These are phyloP conservation scores for Macquaria australasica DNA, from an alignment of 2,113 vertebrate genomes.

Conservation along the genomic window DNA sequence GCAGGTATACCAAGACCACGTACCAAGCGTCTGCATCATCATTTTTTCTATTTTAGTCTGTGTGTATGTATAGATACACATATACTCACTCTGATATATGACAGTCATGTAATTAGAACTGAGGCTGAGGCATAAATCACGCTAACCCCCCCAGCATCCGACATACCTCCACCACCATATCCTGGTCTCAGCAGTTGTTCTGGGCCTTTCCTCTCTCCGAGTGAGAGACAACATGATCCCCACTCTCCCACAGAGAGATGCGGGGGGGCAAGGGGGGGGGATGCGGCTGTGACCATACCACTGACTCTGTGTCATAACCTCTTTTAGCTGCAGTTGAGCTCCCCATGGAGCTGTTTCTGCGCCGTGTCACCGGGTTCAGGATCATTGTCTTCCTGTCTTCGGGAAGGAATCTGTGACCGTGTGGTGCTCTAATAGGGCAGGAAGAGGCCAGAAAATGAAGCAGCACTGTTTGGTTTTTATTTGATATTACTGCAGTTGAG, in stretches of 20 bases:
- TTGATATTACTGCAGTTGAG: background rate
- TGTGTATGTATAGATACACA: background rate
- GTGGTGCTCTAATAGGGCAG: background rate
- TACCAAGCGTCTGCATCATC: slow-evolving; percentile 19
- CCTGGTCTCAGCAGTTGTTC: slow-evolving; percentile 50
- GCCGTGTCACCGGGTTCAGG: slow-evolving; percentile 70
- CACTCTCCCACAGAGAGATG: slow-evolving; percentile 56
- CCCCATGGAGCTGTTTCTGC: slow-evolving; percentile 45
- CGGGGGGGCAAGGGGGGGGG: background rate
- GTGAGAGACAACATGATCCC: slow-evolving; percentile 72
- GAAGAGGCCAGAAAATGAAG: background rate
- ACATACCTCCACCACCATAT: slow-evolving; percentile 8
- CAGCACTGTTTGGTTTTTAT: background rate
- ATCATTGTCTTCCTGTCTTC: slow-evolving; percentile 52
- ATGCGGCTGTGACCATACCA: slow-evolving; percentile 42
- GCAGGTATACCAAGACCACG: slow-evolving; percentile 21
- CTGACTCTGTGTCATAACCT: slow-evolving; percentile 71
- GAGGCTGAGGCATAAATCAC: slow-evolving; percentile 53
- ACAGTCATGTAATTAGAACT: slow-evolving; percentile 43
- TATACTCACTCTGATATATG: background rate
- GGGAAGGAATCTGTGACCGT: slow-evolving; percentile 13
- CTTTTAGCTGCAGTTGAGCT: slow-evolving; percentile 70
- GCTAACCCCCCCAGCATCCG: slow-evolving; percentile 46
- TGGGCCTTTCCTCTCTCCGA: slow-evolving; percentile 44
- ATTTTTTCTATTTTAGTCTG: slow-evolving; percentile 22